phyloP scores from a whole-genome alignment of 35 echinoderm and acorn worm genomes.

The Acanthaster planci region DNA sequence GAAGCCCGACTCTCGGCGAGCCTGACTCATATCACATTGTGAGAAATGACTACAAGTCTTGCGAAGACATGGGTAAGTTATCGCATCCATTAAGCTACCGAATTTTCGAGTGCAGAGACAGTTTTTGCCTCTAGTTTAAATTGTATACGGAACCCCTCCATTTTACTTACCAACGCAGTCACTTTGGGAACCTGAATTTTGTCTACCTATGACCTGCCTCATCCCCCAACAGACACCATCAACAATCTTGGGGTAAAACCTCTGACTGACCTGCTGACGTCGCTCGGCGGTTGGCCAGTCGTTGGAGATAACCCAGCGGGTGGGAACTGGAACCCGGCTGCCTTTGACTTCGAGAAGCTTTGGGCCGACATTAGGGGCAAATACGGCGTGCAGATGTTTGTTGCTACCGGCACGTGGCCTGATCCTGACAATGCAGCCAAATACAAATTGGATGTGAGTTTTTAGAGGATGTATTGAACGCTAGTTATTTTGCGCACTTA shows the following conservation, averaged over 20 bases:
- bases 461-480: no score
- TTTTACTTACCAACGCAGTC: no score
- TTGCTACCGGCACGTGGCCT: no score
- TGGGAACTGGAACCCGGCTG: constrained; percentile 44
- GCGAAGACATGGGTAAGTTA: constrained; percentile 67
- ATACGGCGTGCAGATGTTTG: not conserved
- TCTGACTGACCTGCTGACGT: constrained; percentile 52
- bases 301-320: constrained; percentile 49
- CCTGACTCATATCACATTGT: constrained; percentile 30
- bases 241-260: constrained; percentile 59
- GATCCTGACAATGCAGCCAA: no score
- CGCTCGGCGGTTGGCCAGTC: constrained; percentile 81
- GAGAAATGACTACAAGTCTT: constrained; percentile 60
- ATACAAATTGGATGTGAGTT: no score
- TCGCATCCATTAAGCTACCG: no score
- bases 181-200: no score
- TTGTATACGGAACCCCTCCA: no score
- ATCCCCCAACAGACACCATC: constrained; percentile 49
- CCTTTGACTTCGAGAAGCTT: constrained; percentile 56
- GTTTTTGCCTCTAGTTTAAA: no score
- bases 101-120: no score
- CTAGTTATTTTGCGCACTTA: no score
- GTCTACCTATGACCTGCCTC: not conserved
- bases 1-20: not conserved
- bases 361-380: constrained; percentile 33